A percentile compares a stretch with the other conserved stretches of the same genome.
These are phyloP conservation scores for Cetonia aurata DNA, from an alignment of 2,888 invertebrate genomes.

Conservation along the genomic window DNA sequence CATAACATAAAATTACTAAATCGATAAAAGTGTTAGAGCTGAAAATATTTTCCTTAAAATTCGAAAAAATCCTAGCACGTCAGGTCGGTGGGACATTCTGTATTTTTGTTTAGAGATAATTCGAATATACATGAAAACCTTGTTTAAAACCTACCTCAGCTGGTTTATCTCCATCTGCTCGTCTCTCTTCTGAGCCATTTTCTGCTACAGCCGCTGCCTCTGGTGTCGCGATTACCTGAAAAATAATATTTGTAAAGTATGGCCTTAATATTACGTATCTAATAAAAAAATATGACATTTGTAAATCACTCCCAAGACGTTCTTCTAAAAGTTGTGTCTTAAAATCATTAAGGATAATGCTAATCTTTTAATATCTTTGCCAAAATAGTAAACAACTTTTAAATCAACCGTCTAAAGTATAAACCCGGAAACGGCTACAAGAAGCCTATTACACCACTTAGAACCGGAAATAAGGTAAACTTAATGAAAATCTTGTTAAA, in stretches of 20 bases:
- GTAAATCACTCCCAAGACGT: slow-evolving; percentile 10
- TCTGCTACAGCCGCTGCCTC: slow-evolving; percentile 50
- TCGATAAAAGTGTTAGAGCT: too few species aligned
- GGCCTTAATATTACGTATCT: slow-evolving; percentile 5
- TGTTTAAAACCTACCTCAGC: slow-evolving; percentile 48
- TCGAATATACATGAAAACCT: slow-evolving; percentile 20
- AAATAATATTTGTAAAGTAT: slow-evolving; percentile 12
- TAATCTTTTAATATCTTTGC: too few species aligned
- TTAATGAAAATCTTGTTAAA: slow-evolving; percentile 43
- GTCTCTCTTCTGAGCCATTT: slow-evolving; percentile 53
- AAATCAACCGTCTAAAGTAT: background rate
- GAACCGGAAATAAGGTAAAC: slow-evolving; percentile 15
- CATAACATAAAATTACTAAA: too few species aligned
- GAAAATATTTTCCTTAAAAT: too few species aligned
- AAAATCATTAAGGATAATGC: background rate
- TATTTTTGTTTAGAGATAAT: slow-evolving; percentile 14
- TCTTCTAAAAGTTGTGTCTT: slow-evolving; percentile 9
- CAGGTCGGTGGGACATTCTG: too few species aligned
- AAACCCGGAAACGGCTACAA: slow-evolving; percentile 2
- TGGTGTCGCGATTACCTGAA: slow-evolving; percentile 51
- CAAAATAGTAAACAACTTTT: slow-evolving; percentile 7
- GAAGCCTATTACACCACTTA: slow-evolving; percentile 21
- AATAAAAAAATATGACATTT: background rate
- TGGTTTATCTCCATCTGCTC: slow-evolving; percentile 51
- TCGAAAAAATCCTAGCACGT: too few species aligned